Evolutionary conservation across 1,140 invertebrate genomes (phyloP).

Genomic region (Drosophila lowei): DNA sequence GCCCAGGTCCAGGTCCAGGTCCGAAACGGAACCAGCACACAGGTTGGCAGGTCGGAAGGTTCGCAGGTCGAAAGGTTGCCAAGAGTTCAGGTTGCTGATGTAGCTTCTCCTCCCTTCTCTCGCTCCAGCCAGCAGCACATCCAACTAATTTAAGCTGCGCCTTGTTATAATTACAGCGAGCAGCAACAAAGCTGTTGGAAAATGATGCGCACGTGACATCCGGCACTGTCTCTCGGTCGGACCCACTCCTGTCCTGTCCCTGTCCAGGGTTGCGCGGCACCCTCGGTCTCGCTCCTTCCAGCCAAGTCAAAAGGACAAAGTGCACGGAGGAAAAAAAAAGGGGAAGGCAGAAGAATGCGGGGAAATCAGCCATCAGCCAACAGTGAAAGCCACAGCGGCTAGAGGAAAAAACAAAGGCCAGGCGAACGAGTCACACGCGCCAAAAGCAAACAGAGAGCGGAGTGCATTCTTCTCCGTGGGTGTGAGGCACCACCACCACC

Average conservation of each 20-base stretch:
- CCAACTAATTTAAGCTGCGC: constrained; percentile 76
- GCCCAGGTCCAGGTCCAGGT: constrained; percentile 20
- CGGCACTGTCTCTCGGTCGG: constrained; percentile 20
- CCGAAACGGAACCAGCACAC: constrained; percentile 45
- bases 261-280: no score
- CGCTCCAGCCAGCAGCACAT: background rate
- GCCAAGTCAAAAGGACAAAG: constrained; percentile 48
- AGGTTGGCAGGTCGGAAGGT: constrained; percentile 38
- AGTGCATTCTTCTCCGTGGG: constrained; percentile 41
- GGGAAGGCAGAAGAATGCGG: constrained; percentile 7
- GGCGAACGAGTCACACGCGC: constrained; percentile 56
- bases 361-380: constrained; percentile 47
- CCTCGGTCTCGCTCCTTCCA: no score
- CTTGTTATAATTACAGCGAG: constrained; percentile 67
- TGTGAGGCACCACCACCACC: constrained; percentile 23
- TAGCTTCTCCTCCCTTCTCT: background rate
- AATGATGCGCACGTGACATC: constrained; percentile 78
- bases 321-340: constrained; percentile 19
- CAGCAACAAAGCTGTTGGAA: constrained; percentile 69
- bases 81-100: constrained; percentile 33
- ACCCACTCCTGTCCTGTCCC: background rate
- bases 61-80: constrained; percentile 17
- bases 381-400: constrained; percentile 33
- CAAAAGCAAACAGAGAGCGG: constrained; percentile 59
- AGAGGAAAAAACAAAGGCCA: constrained; percentile 49